Conservation (phyloP, 2,888 invertebrate genomes). For the Muscina levida region DNA sequence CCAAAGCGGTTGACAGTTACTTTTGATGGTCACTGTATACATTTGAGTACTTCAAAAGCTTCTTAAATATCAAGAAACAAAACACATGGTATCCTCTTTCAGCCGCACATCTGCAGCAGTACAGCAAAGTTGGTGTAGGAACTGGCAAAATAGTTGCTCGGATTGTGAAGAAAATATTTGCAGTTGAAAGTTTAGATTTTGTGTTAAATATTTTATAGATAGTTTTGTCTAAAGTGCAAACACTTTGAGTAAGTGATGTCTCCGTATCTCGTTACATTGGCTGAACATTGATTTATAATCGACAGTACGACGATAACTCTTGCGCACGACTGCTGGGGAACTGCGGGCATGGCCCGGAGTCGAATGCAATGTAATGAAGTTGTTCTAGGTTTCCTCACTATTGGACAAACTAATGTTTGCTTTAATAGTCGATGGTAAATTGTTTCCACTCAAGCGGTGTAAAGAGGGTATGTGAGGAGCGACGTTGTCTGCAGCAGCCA, state of each 20-base stretch:
- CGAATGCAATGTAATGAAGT: too few species aligned
- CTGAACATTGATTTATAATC: conserved; percentile 60
- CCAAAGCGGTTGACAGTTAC: too few species aligned
- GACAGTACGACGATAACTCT: neutral
- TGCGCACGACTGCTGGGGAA: too few species aligned
- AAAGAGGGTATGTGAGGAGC: neutral
- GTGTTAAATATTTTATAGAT: conserved; percentile 51
- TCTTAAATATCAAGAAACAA: neutral
- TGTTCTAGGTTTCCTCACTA: neutral
- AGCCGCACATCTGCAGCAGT: neutral
- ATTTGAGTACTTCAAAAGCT: too few species aligned
- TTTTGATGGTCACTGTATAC: too few species aligned
- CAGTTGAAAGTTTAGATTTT: conserved; percentile 29
- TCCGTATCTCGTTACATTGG: conserved; percentile 47
- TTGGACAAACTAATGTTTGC: conserved; percentile 22
- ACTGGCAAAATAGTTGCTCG: neutral
- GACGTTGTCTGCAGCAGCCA: conserved; percentile 1
- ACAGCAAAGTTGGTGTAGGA: neutral
- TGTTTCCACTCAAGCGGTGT: neutral
- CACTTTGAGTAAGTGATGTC: conserved; percentile 60
- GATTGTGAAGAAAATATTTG: conserved; percentile 12
- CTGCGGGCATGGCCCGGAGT: too few species aligned
- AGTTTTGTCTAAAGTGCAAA: conserved; percentile 60
- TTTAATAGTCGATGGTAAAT: conserved; percentile 23
- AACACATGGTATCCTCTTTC: neutral